A percentile compares a stretch with the other conserved stretches of the same genome.
phyloP scores from a whole-genome alignment of 2,797 vertebrate species.

The Psittacula echo region DNA sequence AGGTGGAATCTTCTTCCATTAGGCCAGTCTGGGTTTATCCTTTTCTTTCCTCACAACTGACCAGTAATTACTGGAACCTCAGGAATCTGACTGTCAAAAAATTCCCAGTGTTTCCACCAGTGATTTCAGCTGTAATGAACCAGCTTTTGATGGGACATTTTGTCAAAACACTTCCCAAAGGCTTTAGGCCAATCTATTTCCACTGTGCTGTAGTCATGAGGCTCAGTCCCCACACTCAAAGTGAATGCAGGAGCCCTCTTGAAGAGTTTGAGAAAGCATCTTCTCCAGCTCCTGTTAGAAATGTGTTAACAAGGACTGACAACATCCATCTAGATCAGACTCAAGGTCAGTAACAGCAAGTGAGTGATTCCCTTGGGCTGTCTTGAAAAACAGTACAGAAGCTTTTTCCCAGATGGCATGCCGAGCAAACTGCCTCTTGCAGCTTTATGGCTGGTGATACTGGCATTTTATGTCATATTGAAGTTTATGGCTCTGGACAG shows the following conservation, averaged over 20 bases:
- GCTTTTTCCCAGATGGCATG: background rate
- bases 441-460: background rate
- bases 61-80: background rate
- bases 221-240: background rate
- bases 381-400: background rate
- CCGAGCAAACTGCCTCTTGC: background rate
- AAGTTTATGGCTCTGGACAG: background rate
- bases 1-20: background rate
- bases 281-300: background rate
- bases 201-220: background rate
- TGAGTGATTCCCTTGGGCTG: constrained; percentile 8
- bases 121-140: background rate
- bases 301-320: background rate
- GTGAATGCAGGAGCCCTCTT: background rate
- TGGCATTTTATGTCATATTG: background rate
- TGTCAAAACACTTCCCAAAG: background rate
- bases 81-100: background rate
- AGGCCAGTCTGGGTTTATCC: background rate
- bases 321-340: background rate
- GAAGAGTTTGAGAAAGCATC: background rate
- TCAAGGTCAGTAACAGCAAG: constrained; percentile 36
- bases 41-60: background rate
- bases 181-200: background rate
- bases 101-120: background rate
- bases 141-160: background rate